These are phyloP conservation scores for Hartigia nigra DNA, from an alignment of 2,888 invertebrate species.

Conservation along the genomic window DNA sequence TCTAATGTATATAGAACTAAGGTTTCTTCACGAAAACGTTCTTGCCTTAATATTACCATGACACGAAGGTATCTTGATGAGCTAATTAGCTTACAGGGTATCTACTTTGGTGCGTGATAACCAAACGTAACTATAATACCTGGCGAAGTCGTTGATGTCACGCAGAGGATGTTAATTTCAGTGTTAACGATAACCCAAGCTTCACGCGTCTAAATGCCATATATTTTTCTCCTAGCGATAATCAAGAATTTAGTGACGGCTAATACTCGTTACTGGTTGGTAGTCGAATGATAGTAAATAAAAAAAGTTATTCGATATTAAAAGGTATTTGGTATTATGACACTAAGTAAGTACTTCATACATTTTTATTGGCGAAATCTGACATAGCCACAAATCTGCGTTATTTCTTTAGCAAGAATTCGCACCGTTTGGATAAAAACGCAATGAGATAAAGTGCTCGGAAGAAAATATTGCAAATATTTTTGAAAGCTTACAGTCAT, in stretches of 20 bases:
- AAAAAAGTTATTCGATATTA: not conserved
- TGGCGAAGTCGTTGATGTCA: constrained; percentile 31
- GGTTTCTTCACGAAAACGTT: not conserved
- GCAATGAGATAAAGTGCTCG: not conserved
- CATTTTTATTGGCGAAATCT: not conserved
- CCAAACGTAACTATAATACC: constrained; percentile 28
- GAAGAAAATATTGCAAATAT: not conserved
- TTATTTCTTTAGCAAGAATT: not conserved
- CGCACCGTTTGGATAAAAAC: not conserved
- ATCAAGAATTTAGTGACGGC: not conserved
- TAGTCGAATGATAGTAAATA: not conserved
- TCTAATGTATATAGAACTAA: not conserved
- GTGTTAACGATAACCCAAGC: constrained; percentile 2
- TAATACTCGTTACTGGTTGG: not conserved
- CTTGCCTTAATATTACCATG: not conserved
- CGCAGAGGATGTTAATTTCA: constrained; percentile 34
- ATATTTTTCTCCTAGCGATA: not conserved
- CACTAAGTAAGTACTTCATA: not conserved
- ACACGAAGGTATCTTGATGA: constrained; percentile 19
- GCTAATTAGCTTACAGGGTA: constrained; percentile 32
- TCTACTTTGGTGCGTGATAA: constrained; percentile 27
- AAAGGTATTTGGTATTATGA: not conserved
- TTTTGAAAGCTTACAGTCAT: not conserved
- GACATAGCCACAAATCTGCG: not conserved
- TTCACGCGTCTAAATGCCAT: not conserved